phyloP scores from a whole-genome alignment of 2,888 invertebrate species.

The Chrysotoxum bicinctum region DNA sequence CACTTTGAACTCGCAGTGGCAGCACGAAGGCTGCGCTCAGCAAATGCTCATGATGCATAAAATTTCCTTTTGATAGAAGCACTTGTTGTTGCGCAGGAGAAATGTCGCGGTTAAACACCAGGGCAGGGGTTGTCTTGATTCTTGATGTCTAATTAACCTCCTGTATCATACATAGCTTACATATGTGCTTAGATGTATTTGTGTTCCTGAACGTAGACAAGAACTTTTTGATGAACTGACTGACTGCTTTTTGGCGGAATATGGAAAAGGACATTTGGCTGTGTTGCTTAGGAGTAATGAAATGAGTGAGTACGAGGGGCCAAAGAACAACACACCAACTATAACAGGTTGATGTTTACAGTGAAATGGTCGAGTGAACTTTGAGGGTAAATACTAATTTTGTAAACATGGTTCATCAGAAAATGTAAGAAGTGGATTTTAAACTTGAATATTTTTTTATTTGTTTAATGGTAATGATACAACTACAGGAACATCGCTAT shows the following conservation, averaged over 20 bases:
- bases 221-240: slow-evolving; percentile 5
- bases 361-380: slow-evolving; percentile 53
- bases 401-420: neutral
- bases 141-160: slow-evolving; percentile 50
- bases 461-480: no score
- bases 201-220: neutral
- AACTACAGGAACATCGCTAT: no score
- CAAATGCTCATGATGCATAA: slow-evolving; percentile 52
- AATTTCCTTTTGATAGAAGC: slow-evolving; percentile 42
- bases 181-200: neutral
- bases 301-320: neutral
- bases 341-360: slow-evolving; percentile 59
- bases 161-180: neutral
- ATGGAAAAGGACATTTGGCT: slow-evolving; percentile 57
- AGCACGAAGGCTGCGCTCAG: slow-evolving; percentile 6
- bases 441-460: no score
- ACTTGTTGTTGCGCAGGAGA: slow-evolving; percentile 56
- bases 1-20: slow-evolving; percentile 62
- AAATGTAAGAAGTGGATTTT: no score
- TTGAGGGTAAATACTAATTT: slow-evolving; percentile 34
- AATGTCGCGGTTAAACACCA: slow-evolving; percentile 50
- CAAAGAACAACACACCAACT: neutral
- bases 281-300: neutral
- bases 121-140: slow-evolving; percentile 27
- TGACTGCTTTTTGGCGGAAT: slow-evolving; percentile 61